Conservation (phyloP, 2,888 invertebrate genomes). For the Drosophila nigricruria region DNA sequence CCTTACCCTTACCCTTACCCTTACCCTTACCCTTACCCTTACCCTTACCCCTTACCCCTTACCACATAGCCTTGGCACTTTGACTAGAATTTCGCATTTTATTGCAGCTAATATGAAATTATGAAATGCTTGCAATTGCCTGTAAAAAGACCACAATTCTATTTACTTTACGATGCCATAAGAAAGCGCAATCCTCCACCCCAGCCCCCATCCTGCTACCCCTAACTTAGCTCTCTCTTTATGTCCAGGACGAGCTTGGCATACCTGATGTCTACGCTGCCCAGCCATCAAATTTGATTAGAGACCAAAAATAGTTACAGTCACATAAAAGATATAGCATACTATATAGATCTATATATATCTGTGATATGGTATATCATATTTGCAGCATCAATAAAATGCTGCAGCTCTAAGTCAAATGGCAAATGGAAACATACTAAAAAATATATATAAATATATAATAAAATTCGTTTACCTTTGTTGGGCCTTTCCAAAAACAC, state of each 20-base stretch:
- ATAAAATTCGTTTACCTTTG: constrained; percentile 71
- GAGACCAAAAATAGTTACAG: constrained; percentile 2
- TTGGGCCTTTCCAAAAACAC: constrained; percentile 21
- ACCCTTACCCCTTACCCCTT: background rate
- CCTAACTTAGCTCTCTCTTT: background rate
- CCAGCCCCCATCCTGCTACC: fast-evolving
- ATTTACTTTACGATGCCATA: constrained; percentile 43
- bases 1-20: background rate
- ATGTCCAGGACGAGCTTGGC: constrained; percentile 6
- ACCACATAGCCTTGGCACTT: constrained; percentile 1
- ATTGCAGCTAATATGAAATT: constrained; percentile 75
- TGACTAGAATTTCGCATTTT: constrained; percentile 47
- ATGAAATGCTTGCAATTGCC: constrained; percentile 53
- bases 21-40: background rate
- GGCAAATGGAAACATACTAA: background rate
- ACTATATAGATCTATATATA: background rate
- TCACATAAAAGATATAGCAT: background rate
- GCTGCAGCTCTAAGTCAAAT: background rate
- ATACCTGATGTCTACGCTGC: background rate
- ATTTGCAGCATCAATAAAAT: background rate
- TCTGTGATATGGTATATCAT: background rate
- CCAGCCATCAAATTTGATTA: background rate
- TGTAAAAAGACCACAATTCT: constrained; percentile 27
- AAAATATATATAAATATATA: constrained; percentile 47
- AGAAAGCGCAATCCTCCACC: background rate